phyloP scores from a whole-genome alignment of 2,888 invertebrate genomes.

The Eilema griseolum region DNA sequence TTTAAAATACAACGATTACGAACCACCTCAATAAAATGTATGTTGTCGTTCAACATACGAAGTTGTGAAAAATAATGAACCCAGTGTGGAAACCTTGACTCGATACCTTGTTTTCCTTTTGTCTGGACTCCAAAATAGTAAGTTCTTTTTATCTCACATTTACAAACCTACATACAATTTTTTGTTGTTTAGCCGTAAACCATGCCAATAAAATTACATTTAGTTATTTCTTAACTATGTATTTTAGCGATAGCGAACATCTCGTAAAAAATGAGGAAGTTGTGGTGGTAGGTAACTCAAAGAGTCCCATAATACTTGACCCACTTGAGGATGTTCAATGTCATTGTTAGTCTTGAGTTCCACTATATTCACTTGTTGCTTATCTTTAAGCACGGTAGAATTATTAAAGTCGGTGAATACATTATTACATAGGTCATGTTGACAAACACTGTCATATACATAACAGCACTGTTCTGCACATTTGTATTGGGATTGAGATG shows the following conservation, averaged over 20 bases:
- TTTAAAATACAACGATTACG: slow-evolving; percentile 54
- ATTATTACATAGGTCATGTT: slow-evolving; percentile 46
- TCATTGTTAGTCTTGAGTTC: background rate
- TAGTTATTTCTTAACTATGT: slow-evolving; percentile 17
- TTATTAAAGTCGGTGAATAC: slow-evolving; percentile 1
- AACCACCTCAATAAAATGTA: slow-evolving; percentile 43
- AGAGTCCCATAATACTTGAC: slow-evolving; percentile 48
- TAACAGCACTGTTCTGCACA: slow-evolving; percentile 51
- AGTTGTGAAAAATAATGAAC: slow-evolving; percentile 46
- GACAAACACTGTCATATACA: slow-evolving; percentile 49
- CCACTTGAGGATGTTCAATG: slow-evolving; percentile 1
- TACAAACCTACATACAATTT: background rate
- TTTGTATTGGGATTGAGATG: background rate
- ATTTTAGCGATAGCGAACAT: slow-evolving; percentile 42
- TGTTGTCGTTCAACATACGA: slow-evolving; percentile 48
- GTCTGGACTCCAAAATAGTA: slow-evolving; percentile 23
- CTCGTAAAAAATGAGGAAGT: slow-evolving; percentile 66
- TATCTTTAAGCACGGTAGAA: background rate
- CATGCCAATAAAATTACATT: slow-evolving; percentile 6
- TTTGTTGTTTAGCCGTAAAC: slow-evolving; percentile 10
- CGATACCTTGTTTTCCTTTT: slow-evolving; percentile 38
- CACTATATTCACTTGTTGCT: background rate
- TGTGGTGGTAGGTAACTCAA: slow-evolving; percentile 69
- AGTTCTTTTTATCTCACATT: slow-evolving; percentile 2
- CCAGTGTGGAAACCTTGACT: slow-evolving; percentile 34